Conservation (phyloP, 2,888 invertebrate species). For the Hydraecia micacea region DNA sequence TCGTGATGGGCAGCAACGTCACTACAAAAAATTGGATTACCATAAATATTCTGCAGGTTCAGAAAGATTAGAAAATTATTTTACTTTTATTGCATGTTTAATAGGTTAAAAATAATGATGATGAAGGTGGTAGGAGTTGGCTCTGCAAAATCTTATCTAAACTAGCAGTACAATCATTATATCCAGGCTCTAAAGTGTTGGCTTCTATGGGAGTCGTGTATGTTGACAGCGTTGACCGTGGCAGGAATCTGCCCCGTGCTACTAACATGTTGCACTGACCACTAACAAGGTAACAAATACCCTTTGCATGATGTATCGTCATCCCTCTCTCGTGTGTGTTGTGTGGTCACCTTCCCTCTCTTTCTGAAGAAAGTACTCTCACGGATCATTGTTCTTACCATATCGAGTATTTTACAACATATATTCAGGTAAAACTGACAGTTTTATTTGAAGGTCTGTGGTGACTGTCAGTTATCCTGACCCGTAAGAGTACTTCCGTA, state of each 20-base stretch:
- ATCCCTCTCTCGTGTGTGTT: constrained; percentile 57
- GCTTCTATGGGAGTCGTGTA: constrained; percentile 44
- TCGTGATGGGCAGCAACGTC: neutral
- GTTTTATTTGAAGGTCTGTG: neutral
- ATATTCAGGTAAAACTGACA: neutral
- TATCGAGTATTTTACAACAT: neutral
- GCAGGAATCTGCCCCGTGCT: constrained; percentile 42
- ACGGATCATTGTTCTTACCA: constrained; percentile 25
- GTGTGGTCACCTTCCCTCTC: constrained; percentile 50
- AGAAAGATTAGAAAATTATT: too few relatives aligned
- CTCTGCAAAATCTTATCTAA: constrained; percentile 2
- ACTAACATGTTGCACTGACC: constrained; percentile 48
- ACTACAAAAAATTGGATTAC: neutral
- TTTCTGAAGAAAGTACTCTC: constrained; percentile 49
- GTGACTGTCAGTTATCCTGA: neutral
- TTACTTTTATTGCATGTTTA: constrained; percentile 3
- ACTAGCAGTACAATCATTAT: constrained; percentile 11
- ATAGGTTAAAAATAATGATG: neutral
- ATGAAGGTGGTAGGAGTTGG: neutral
- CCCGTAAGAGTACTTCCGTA: constrained; percentile 46
- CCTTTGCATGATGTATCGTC: constrained; percentile 57
- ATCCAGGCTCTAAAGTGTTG: constrained; percentile 29
- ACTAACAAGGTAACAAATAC: constrained; percentile 55
- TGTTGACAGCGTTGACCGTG: constrained; percentile 52
- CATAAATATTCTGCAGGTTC: neutral